These are phyloP conservation scores for Coenonympha glycerion DNA, from an alignment of 2,888 invertebrate genomes.

Conservation along the genomic window DNA sequence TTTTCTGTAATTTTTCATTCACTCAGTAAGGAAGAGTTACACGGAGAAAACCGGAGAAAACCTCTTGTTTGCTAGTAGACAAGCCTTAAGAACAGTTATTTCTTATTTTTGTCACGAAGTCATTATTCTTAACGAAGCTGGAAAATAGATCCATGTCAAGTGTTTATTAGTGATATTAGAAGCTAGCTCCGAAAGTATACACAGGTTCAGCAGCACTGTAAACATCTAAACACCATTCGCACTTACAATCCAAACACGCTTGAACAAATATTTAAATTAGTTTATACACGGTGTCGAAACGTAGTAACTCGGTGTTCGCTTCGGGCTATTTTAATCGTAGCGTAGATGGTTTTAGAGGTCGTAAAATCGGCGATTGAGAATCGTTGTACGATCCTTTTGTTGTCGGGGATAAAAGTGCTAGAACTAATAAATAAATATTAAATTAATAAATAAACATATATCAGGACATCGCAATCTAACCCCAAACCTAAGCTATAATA, in stretches of 20 bases:
- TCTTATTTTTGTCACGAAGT: slow-evolving; percentile 18
- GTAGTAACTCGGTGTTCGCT: slow-evolving; percentile 42
- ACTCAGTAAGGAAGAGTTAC: no score
- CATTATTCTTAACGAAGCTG: slow-evolving; percentile 11
- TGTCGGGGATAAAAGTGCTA: slow-evolving; percentile 44
- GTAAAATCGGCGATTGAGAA: slow-evolving; percentile 32
- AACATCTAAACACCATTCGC: slow-evolving; percentile 74
- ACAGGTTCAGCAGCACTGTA: slow-evolving; percentile 66
- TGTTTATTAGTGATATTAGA: slow-evolving; percentile 64
- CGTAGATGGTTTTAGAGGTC: slow-evolving; percentile 38
- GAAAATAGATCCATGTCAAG: slow-evolving; percentile 56
- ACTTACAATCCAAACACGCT: slow-evolving; percentile 72
- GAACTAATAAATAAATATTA: no score
- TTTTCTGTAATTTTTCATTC: no score
- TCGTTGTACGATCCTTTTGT: slow-evolving; percentile 39
- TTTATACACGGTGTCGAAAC: slow-evolving; percentile 57
- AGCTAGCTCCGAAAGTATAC: slow-evolving; percentile 46
- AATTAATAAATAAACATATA: no score
- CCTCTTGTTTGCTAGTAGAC: no score
- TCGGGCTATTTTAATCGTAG: slow-evolving; percentile 49
- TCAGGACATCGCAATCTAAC: no score
- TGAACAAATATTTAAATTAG: slow-evolving; percentile 69
- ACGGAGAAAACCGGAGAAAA: no score
- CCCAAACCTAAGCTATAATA: no score
- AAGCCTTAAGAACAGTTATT: slow-evolving; percentile 5